A percentile compares a stretch with the other conserved stretches of the same genome.
These are phyloP conservation scores for Chelidonichthys spinosus DNA, from an alignment of 2,797 vertebrate species.

Conservation along the genomic window DNA sequence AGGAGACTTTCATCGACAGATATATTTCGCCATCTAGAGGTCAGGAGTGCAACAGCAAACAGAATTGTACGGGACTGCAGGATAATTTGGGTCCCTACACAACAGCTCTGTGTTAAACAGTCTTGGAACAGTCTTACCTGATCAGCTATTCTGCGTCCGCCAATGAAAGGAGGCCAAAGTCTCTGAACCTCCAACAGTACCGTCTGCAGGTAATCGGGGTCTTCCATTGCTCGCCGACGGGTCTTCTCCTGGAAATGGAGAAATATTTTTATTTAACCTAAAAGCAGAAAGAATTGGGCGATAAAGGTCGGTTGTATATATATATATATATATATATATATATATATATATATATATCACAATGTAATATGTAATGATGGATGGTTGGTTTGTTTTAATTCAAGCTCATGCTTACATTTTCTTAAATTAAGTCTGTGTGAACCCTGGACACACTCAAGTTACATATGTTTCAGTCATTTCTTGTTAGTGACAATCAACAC, in stretches of 20 bases:
- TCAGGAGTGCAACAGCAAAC: background rate
- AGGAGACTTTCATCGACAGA: background rate
- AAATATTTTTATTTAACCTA: background rate
- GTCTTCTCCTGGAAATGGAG: slow-evolving; percentile 35
- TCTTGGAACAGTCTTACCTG: slow-evolving; percentile 65
- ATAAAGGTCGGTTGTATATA: background rate
- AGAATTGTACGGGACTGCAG: background rate
- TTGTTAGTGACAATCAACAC: background rate
- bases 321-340: too few relatives aligned
- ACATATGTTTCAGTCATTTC: background rate
- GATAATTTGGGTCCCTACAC: background rate
- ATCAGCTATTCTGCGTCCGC: slow-evolving; percentile 72
- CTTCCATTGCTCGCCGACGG: slow-evolving; percentile 38
- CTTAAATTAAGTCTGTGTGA: background rate
- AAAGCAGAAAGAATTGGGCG: background rate
- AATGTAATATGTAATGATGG: background rate
- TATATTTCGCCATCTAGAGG: slow-evolving; percentile 64
- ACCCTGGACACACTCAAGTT: background rate
- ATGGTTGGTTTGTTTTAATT: background rate
- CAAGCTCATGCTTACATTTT: background rate
- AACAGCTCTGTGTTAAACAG: too few relatives aligned
- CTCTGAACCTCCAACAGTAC: slow-evolving; percentile 78
- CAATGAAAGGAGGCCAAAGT: slow-evolving; percentile 79
- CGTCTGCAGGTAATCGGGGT: slow-evolving; percentile 61
- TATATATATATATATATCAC: too few relatives aligned